Percentiles rank a stretch among this genome's conserved stretches.
Evolutionary conservation across 2,113 vertebrate genomes (phyloP).

Genomic region (Natator depressus): DNA sequence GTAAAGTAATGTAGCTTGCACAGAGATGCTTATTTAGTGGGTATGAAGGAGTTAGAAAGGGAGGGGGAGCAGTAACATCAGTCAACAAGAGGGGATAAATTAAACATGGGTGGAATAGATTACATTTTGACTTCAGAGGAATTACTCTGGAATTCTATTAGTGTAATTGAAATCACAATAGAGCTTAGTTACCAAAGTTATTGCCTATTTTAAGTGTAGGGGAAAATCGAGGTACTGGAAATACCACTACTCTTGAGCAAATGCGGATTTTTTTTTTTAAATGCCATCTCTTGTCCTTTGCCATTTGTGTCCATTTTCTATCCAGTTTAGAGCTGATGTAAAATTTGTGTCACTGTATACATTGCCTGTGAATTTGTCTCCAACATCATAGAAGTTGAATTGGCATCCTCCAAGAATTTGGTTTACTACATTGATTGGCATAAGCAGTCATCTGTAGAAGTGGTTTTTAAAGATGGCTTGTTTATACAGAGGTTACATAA

Average conservation of each 20-base stretch:
- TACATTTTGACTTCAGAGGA: not conserved
- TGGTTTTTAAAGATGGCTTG: not conserved
- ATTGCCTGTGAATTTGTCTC: not conserved
- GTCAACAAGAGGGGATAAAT: not conserved
- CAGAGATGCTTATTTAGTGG: not conserved
- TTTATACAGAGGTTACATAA: fast-evolving
- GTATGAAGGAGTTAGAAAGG: not conserved
- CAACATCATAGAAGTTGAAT: not conserved
- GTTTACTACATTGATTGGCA: not conserved
- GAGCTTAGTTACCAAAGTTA: not conserved
- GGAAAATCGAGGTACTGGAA: not conserved
- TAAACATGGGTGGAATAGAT: not conserved
- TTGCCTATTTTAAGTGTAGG: not conserved
- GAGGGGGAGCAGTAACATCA: fast-evolving
- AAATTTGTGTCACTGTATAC: not conserved
- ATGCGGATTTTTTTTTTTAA: not conserved
- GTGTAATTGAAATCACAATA: not conserved
- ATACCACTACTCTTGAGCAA: not conserved
- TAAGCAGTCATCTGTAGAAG: fast-evolving
- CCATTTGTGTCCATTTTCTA: not conserved
- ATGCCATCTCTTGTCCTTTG: not conserved
- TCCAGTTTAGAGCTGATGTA: not conserved
- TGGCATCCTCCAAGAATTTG: fast-evolving
- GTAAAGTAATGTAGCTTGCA: not conserved
- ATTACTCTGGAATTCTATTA: not conserved